These are phyloP conservation scores for Anser brachyrhynchus DNA, from an alignment of 2,113 vertebrate species.

Conservation along the genomic window DNA sequence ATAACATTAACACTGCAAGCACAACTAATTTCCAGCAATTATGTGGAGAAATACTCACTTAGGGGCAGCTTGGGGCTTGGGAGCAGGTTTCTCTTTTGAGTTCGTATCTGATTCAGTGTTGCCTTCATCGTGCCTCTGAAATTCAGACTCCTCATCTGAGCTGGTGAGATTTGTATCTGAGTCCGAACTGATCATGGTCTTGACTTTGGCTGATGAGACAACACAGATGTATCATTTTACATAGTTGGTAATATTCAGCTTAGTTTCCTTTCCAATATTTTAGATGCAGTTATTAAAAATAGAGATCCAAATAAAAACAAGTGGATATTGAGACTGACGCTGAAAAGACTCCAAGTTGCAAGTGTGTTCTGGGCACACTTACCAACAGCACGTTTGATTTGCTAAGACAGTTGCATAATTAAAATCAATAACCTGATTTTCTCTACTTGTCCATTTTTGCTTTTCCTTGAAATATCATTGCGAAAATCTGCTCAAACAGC, in stretches of 20 bases:
- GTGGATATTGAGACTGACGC: not conserved
- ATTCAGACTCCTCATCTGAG: constrained; percentile 46
- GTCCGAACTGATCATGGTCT: constrained; percentile 60
- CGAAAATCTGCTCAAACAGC: not conserved
- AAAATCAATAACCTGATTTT: not conserved
- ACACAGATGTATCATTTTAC: constrained; percentile 24
- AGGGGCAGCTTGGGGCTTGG: constrained; percentile 52
- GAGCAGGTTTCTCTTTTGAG: not conserved
- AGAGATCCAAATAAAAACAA: not conserved
- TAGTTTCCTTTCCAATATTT: not conserved
- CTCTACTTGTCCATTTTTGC: not conserved
- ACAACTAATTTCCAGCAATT: not conserved
- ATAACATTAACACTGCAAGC: not conserved
- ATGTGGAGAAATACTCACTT: constrained; percentile 62
- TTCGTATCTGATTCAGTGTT: constrained; percentile 27
- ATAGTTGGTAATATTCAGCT: not conserved
- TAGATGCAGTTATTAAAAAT: not conserved
- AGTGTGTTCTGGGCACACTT: not conserved
- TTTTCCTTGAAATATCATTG: not conserved
- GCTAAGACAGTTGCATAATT: not conserved
- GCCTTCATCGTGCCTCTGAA: not conserved
- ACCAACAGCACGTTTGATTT: not conserved
- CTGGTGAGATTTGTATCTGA: constrained; percentile 40
- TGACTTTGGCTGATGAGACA: constrained; percentile 71
- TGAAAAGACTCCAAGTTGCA: not conserved